Evolutionary conservation across 2,888 invertebrate species (phyloP).

Genomic region (Acanthoscelides obtectus): DNA sequence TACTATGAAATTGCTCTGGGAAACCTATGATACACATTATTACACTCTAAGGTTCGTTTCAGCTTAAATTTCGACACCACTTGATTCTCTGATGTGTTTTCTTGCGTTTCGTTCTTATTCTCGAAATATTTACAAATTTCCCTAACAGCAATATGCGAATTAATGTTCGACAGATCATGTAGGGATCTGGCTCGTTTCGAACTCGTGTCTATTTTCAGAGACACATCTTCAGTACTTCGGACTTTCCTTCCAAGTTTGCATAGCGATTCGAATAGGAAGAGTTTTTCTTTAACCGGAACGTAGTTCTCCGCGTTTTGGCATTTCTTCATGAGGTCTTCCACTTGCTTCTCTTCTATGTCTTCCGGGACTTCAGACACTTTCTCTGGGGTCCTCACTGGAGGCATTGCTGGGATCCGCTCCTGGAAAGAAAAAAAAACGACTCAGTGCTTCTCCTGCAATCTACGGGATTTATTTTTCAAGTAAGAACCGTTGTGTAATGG

Average conservation of each 20-base stretch:
- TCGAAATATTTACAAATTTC: slow-evolving; percentile 70
- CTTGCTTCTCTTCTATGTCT: slow-evolving; percentile 42
- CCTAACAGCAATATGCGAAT: slow-evolving; percentile 52
- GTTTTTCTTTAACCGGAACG: slow-evolving; percentile 66
- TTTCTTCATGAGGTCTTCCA: slow-evolving; percentile 50
- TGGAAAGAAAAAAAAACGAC: neutral
- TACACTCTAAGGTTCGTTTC: neutral
- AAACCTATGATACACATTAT: neutral
- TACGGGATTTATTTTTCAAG: no score
- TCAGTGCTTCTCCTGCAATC: no score
- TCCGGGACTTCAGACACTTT: neutral
- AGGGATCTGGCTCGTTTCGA: slow-evolving; percentile 61
- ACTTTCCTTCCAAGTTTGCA: slow-evolving; percentile 59
- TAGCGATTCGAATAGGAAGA: slow-evolving; percentile 65
- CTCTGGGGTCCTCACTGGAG: neutral
- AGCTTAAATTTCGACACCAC: neutral
- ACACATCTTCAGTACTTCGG: slow-evolving; percentile 61
- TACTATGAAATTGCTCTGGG: neutral
- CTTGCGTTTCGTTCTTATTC: slow-evolving; percentile 41
- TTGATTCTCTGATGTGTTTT: neutral
- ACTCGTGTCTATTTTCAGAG: slow-evolving; percentile 41
- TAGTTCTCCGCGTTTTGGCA: slow-evolving; percentile 59
- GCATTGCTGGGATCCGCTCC: neutral
- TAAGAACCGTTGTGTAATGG: no score
- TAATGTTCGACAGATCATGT: slow-evolving; percentile 56